Evolutionary conservation across 2,797 vertebrate species (phyloP), one percentile per base, ranked within the genome.

Genomic region (Octomys mimax): DNA sequence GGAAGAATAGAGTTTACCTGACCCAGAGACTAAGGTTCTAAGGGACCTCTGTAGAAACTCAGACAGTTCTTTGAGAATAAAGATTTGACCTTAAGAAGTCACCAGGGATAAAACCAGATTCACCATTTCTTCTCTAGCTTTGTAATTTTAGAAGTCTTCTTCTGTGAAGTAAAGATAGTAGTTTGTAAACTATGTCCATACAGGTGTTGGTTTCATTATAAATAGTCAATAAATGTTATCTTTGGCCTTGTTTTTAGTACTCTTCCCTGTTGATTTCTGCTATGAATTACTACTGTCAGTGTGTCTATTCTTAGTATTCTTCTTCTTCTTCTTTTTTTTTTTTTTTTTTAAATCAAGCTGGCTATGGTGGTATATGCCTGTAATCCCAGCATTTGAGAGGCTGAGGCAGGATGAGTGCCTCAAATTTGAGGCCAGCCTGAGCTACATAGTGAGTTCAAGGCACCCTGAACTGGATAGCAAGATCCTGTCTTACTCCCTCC

Each of bases 1-100:
- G 61, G 13, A 95, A 94, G 66, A 94, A 13, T 31, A 66, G 24
- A 36, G 24, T 91, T 91, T 90, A 79, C 5, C 19, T 87, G 73
- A 85, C 49, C 19, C 57, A 46, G 83, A 84, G 64, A 81, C 18
- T 26, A 49, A 59, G n/a, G 26, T 22, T 71, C 46, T 77, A 81
- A 79, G 24, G 62, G n/a, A 61, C 5, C 28, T 85, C 4, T 24
- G 12, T 26, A 80, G 66, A 89, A 90, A 57, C 14, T 92, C 21
- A 54, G 75, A 64, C 39, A 39, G 19, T 91, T 80, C 79, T 9
- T 84, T 42, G 21, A 87, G 61, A 89, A 14, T 33, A 92, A 91
- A 83, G 70, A 80, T 94, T 64, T 46, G 39, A 61, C 33, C 83
- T 84, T 77, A 28, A 77, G 46, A 28, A 16, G 7, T 33, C 14